These are phyloP conservation scores for Heterodera carotae DNA, from an alignment of 1,140 invertebrate genomes.

Conservation along the genomic window DNA sequence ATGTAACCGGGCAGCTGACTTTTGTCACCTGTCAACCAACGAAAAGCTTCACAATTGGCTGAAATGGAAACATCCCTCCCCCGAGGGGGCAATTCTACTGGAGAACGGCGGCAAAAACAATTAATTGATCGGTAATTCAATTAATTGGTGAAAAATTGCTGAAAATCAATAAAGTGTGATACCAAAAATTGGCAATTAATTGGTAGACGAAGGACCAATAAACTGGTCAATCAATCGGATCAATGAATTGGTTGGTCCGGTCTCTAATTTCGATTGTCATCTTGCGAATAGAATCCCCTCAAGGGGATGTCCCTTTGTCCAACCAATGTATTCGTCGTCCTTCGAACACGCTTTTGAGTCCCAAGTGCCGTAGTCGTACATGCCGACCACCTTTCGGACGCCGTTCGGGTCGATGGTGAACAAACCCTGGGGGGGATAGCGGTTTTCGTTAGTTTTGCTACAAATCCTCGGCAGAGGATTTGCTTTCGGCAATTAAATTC, in stretches of 20 bases:
- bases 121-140: too few relatives aligned
- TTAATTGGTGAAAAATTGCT: too few relatives aligned
- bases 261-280: not conserved
- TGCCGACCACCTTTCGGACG: slow-evolving; percentile 57
- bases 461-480: not conserved
- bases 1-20: slow-evolving; percentile 62
- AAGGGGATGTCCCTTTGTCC: too few relatives aligned
- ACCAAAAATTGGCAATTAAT: too few relatives aligned
- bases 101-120: too few relatives aligned
- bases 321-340: slow-evolving; percentile 64
- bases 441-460: not conserved
- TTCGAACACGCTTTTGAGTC: slow-evolving; percentile 60
- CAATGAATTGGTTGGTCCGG: not conserved
- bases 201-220: too few relatives aligned
- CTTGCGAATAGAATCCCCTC: too few relatives aligned
- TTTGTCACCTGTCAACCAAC: slow-evolving; percentile 64
- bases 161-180: too few relatives aligned
- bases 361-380: slow-evolving; percentile 65
- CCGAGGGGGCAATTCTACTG: too few relatives aligned
- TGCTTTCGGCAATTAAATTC: not conserved
- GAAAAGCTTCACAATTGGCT: not conserved
- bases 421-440: slow-evolving; percentile 52
- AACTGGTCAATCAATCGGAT: not conserved
- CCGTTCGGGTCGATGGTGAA: slow-evolving; percentile 62
- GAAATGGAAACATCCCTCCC: not conserved